Percentiles rank a stretch among this genome's conserved stretches.
Conservation (phyloP, 2,797 vertebrate genomes). For the Coccyzus lansbergi region DNA sequence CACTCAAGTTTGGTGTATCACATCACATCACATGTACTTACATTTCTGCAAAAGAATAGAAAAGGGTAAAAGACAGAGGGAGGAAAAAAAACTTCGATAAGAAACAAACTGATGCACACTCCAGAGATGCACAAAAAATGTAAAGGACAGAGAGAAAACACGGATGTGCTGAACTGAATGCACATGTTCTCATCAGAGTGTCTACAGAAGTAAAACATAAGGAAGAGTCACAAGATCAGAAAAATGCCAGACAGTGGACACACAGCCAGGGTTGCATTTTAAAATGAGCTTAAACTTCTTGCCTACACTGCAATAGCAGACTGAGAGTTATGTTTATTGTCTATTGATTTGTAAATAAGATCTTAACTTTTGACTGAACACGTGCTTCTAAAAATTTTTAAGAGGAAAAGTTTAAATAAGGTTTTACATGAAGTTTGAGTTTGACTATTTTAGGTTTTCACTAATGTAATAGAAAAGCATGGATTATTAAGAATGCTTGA, state of each 20-base stretch:
- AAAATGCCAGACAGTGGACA: neutral
- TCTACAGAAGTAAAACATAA: neutral
- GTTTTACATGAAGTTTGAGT: neutral
- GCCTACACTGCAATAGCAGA: neutral
- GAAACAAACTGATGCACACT: neutral
- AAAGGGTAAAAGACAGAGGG: neutral
- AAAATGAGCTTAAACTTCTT: neutral
- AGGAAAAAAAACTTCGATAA: neutral
- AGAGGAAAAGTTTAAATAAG: neutral
- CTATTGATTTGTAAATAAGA: neutral
- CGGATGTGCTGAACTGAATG: neutral
- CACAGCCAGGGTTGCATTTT: neutral
- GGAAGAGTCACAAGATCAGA: neutral
- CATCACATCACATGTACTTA: neutral
- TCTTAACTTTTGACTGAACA: neutral
- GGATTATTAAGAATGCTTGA: neutral
- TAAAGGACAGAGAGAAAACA: neutral
- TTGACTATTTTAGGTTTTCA: neutral
- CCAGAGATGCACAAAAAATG: neutral
- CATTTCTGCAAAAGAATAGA: neutral
- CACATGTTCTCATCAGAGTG: neutral
- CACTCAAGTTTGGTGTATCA: neutral
- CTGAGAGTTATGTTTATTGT: neutral
- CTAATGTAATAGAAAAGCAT: neutral
- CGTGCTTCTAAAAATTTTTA: neutral